A percentile compares a stretch with the other conserved stretches of the same genome.
These are phyloP conservation scores for Idaea aversata DNA, from an alignment of 2,888 invertebrate genomes.

Conservation along the genomic window DNA sequence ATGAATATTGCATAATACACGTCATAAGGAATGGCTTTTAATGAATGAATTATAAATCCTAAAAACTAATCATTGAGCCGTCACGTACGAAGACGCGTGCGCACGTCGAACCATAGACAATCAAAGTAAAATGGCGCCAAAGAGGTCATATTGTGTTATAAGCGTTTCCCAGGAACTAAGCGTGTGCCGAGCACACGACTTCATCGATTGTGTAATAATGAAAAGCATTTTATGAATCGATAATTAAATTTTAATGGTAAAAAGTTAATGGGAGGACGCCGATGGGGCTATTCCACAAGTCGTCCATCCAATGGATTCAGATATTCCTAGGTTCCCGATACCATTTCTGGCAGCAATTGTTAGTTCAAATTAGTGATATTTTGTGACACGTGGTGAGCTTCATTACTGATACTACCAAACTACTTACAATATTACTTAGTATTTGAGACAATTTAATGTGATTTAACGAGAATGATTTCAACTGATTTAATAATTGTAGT, in stretches of 20 bases:
- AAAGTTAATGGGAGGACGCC: not conserved
- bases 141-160: constrained; percentile 23
- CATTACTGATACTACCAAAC: too few relatives aligned
- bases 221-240: not conserved
- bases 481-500: too few relatives aligned
- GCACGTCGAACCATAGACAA: constrained; percentile 28
- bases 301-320: too few relatives aligned
- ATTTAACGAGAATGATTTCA: too few relatives aligned
- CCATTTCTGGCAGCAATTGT: too few relatives aligned
- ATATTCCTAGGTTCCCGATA: too few relatives aligned
- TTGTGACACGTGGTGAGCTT: too few relatives aligned
- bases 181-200: constrained; percentile 51
- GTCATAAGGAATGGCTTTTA: not conserved
- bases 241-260: not conserved
- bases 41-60: not conserved
- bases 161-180: constrained; percentile 28
- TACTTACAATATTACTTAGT: too few relatives aligned
- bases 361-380: too few relatives aligned
- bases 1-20: too few relatives aligned
- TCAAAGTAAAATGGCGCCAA: constrained; percentile 36
- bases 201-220: constrained; percentile 35
- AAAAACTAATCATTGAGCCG: not conserved
- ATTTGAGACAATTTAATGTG: too few relatives aligned
- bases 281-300: too few relatives aligned
- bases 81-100: constrained; percentile 32